phyloP scores from a whole-genome alignment of 2,113 vertebrate genomes.

The Lophochroa leadbeateri region DNA sequence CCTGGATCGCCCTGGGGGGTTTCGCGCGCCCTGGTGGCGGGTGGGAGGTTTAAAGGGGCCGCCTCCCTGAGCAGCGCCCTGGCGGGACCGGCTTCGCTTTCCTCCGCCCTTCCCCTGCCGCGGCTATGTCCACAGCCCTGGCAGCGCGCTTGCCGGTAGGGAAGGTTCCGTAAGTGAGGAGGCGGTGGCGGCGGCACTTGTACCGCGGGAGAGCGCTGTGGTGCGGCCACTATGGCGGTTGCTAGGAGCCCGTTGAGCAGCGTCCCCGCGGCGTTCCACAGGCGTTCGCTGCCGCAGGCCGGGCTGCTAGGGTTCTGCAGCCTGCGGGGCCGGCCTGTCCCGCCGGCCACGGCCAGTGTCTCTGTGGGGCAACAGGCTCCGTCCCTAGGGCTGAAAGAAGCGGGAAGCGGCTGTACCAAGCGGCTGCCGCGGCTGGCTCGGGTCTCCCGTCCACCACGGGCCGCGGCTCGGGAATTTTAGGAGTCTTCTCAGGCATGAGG shows the following conservation, averaged over 20 bases:
- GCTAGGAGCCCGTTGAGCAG: too few species aligned
- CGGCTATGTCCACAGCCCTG: background rate
- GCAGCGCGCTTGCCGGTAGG: background rate
- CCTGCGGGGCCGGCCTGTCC: background rate
- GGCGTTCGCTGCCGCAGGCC: too few species aligned
- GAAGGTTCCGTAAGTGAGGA: background rate
- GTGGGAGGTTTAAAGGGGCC: slow-evolving; percentile 46
- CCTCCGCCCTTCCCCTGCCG: rapidly evolving
- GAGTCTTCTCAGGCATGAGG: background rate
- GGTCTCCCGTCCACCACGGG: too few species aligned
- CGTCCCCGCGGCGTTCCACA: too few species aligned
- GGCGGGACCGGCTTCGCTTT: too few species aligned
- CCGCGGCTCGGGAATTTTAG: background rate
- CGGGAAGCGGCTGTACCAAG: background rate
- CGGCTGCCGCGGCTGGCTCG: background rate
- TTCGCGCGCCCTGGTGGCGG: background rate
- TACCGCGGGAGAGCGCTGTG: background rate
- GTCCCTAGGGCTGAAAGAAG: rapidly evolving
- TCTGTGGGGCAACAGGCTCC: rapidly evolving
- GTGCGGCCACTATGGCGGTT: background rate
- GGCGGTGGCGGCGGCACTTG: background rate
- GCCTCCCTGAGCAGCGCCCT: background rate
- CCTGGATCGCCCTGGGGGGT: background rate
- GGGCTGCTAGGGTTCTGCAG: background rate
- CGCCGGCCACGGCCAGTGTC: too few species aligned